A percentile compares a stretch with the other conserved stretches of the same genome.
Conservation (phyloP, 2,797 vertebrate genomes). For the Gouania willdenowi region DNA sequence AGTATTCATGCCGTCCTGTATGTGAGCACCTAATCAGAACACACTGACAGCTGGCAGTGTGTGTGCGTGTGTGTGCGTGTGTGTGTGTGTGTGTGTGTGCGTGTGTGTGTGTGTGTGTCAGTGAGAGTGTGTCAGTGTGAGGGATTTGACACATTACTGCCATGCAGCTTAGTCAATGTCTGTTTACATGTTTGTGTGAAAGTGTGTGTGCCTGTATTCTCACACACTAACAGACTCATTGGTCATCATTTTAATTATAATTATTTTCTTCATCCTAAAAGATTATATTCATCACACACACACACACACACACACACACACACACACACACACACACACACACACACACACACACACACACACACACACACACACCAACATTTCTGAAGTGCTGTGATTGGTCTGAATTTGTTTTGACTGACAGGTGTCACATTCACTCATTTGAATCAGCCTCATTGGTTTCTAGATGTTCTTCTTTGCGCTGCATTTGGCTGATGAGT, state of each 20-base stretch:
- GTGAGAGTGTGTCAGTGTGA: background rate
- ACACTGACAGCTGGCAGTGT: constrained; percentile 48
- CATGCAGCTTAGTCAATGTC: constrained; percentile 6
- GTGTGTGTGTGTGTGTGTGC: constrained; percentile 10
- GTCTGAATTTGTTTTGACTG: constrained; percentile 27
- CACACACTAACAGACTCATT: no score
- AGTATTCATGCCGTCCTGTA: constrained; percentile 43
- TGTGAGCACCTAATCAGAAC: constrained; percentile 50
- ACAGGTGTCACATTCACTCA: constrained; percentile 20
- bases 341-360: background rate
- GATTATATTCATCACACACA: no score
- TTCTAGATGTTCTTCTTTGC: constrained; percentile 1
- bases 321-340: no score
- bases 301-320: no score
- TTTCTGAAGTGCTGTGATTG: constrained; percentile 36
- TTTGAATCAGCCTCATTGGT: constrained; percentile 16
- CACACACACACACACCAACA: background rate
- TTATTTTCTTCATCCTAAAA: no score
- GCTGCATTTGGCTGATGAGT: no score
- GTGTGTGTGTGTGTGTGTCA: constrained; percentile 1
- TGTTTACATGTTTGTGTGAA: constrained; percentile 3
- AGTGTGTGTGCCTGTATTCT: constrained; percentile 1
- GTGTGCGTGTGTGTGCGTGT: constrained; percentile 22
- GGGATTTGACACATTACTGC: constrained; percentile 9
- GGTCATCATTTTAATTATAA: no score